Percentiles rank a stretch among this genome's conserved stretches.
These are phyloP conservation scores for Vireo altiloquus DNA, from an alignment of 2,113 vertebrate genomes.

Conservation along the genomic window DNA sequence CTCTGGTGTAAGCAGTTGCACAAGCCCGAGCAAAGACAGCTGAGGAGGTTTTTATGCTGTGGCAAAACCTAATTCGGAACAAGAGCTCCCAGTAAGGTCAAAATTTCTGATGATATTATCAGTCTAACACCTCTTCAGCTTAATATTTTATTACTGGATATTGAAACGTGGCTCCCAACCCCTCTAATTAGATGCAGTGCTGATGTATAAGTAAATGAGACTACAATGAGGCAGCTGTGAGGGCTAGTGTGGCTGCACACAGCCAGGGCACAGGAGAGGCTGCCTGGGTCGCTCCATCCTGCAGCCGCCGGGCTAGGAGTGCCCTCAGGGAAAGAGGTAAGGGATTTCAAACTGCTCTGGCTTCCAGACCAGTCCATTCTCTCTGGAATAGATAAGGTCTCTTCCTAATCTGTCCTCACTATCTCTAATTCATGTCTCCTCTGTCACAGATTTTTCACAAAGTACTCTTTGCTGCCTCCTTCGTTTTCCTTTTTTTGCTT, in stretches of 20 bases:
- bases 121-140: not conserved
- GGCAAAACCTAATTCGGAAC: not conserved
- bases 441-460: not conserved
- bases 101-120: not conserved
- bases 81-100: not conserved
- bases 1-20: not conserved
- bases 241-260: fast-evolving
- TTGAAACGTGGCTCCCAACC: not conserved
- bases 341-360: not conserved
- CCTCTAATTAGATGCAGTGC: not conserved
- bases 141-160: not conserved
- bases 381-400: not conserved
- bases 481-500: not conserved
- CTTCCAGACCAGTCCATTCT: not conserved
- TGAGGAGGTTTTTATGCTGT: not conserved
- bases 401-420: not conserved
- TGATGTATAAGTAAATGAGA: not conserved
- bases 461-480: not conserved
- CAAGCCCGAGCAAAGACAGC: not conserved
- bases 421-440: not conserved
- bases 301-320: fast-evolving
- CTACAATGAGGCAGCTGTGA: not conserved
- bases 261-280: not conserved
- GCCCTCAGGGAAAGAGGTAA: not conserved
- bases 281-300: fast-evolving